Base-by-base conservation (phyloP, 2,797 vertebrate genomes). In the Manis javanica region DNA sequence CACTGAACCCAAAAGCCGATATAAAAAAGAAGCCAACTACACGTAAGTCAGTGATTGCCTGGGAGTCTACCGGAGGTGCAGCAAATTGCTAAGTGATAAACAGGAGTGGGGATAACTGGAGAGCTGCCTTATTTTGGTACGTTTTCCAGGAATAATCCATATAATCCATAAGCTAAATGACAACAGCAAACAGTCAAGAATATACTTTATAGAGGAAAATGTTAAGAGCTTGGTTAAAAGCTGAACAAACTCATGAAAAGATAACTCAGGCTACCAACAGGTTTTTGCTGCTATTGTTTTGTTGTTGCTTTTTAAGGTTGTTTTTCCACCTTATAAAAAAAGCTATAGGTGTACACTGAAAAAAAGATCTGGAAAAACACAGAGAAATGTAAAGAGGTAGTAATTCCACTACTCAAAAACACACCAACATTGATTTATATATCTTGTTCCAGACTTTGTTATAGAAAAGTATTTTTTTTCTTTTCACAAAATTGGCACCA, bases 181-280 rank as follows among this genome's bases (percentile, higher is more conserved):
- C 53, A 96, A 84, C 21, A 61, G 26, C 31, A 91, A 95, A 91
- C n/a, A 92, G 78, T 89, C 51, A 75, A 75, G n/a, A 77, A 71
- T 49, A 26, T 79, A 81, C 72, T 88, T 82, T 51, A 86, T 72
- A 14, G 78, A 11, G 13, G 46, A 86, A 92, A 95, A 91, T 1
- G 37, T 19, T 31, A 63, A 55, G 3, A 63, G 39, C 31, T 68
- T n/a, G 4, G 24, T 59, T 72, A 90, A 72, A 95, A 92, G 72
- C 16, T 63, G 29, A 92, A 57, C 74, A 66, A 83, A 86, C 39
- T 90, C n/a, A 71, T 13, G 34, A 31, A 61, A 3, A 91, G 26
- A 64, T 37, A 69, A 94, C 34, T 82, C 68, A 69, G 68, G 26
- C 72, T 88, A 77, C 31, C 21, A 87, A 34, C 1, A 72, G 49